A percentile compares a stretch with the other conserved stretches of the same genome.
Evolutionary conservation across 2,797 vertebrate species (phyloP).

Genomic region (Eulemur coronatus): DNA sequence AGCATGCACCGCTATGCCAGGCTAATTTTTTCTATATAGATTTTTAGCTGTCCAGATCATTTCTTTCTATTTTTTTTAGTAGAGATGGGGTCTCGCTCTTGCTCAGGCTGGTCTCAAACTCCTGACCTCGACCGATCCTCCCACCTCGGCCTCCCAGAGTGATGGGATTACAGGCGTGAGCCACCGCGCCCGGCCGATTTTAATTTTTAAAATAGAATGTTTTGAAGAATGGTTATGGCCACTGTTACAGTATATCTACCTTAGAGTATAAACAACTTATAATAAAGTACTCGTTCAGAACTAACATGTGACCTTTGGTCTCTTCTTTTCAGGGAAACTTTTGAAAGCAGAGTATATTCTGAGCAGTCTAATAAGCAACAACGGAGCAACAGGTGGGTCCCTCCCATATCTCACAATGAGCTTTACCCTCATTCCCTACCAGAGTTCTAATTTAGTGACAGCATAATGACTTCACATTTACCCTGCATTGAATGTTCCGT

Average conservation of each 20-base stretch:
- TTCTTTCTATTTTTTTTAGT: no score
- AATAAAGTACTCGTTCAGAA: background rate
- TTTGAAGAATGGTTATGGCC: background rate
- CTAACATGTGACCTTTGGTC: background rate
- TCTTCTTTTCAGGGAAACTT: conserved; percentile 90
- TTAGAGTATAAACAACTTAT: background rate
- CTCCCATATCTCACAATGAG: background rate
- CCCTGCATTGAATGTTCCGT: no score
- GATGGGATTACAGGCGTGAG: no score
- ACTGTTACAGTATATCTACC: no score
- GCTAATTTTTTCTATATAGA: no score
- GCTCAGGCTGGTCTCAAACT: no score
- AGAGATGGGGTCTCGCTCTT: no score
- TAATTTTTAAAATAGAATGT: background rate
- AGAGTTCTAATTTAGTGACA: background rate
- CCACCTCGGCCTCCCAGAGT: no score
- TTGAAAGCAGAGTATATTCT: conserved; percentile 96
- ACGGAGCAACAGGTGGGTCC: conserved; percentile 89
- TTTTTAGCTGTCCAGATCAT: no score
- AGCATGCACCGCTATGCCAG: accelerated
- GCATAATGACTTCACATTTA: no score
- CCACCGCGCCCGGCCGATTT: background rate
- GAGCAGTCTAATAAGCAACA: conserved; percentile 91
- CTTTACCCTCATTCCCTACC: background rate
- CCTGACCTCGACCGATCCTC: no score